These are phyloP conservation scores for Holcopasites calliopsidis DNA, from an alignment of 1,140 invertebrate genomes.

Conservation along the genomic window DNA sequence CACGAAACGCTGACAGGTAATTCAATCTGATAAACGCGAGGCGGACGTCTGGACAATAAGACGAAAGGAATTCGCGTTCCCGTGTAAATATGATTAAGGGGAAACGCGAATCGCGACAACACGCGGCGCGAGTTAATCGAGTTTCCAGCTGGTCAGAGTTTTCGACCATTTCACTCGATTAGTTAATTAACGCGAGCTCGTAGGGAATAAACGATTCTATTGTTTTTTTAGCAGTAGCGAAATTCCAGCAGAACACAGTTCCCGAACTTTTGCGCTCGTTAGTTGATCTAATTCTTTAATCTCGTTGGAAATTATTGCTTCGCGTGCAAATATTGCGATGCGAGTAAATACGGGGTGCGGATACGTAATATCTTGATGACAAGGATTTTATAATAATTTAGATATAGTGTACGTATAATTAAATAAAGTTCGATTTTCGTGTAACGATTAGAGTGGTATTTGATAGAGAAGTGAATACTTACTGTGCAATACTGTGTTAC, in stretches of 20 bases:
- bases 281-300: not conserved
- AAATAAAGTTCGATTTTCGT: no score
- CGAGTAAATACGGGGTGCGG: not conserved
- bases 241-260: not conserved
- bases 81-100: conserved; percentile 18
- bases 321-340: not conserved
- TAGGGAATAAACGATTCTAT: not conserved
- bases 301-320: not conserved
- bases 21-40: conserved; percentile 34
- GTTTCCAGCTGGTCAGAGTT: not conserved
- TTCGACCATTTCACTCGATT: not conserved
- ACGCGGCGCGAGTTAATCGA: not conserved
- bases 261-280: not conserved
- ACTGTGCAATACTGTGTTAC: no score
- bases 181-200: not conserved
- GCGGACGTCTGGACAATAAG: not conserved
- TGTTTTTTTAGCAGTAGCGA: not conserved
- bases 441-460: no score
- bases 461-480: no score
- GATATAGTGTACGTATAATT: no score
- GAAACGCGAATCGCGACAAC: not conserved
- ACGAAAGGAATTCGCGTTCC: not conserved
- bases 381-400: no score
- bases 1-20: conserved; percentile 43
- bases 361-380: no score